These are phyloP conservation scores for Pristionchus maxplancki DNA, from an alignment of 2,888 invertebrate species.

Conservation along the genomic window DNA sequence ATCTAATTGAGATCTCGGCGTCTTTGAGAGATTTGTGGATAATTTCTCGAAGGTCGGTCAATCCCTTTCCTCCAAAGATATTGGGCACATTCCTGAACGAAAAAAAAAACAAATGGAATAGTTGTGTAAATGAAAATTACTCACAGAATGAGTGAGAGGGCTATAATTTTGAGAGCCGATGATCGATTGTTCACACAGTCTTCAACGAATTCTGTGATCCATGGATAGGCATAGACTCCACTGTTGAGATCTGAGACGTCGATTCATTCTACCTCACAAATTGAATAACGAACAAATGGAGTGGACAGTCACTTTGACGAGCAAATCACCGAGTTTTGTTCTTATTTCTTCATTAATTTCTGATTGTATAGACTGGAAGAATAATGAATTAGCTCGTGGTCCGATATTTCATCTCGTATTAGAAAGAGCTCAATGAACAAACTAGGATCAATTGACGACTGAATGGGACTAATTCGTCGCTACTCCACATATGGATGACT, in stretches of 20 bases:
- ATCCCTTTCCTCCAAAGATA: not conserved
- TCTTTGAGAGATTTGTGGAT: not conserved
- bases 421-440: not conserved
- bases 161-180: not conserved
- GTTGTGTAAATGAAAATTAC: not conserved
- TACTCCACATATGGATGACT: not conserved
- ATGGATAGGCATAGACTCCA: not conserved
- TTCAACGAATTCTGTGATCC: not conserved
- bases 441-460: not conserved
- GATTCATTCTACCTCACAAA: not conserved
- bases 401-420: not conserved
- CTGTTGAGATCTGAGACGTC: not conserved
- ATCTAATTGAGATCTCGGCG: not conserved
- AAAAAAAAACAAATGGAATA: not conserved
- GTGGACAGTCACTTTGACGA: not conserved
- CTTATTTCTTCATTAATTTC: not conserved
- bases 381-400: not conserved
- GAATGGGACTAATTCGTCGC: not conserved
- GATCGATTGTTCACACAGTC: not conserved
- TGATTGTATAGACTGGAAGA: not conserved
- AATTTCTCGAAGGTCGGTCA: not conserved
- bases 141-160: not conserved
- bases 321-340: not conserved
- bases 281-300: not conserved
- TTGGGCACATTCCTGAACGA: not conserved